Conservation (phyloP, 37 sponge, comb jelly and placozoan genomes). For the Cladorhizidae sp. region DNA sequence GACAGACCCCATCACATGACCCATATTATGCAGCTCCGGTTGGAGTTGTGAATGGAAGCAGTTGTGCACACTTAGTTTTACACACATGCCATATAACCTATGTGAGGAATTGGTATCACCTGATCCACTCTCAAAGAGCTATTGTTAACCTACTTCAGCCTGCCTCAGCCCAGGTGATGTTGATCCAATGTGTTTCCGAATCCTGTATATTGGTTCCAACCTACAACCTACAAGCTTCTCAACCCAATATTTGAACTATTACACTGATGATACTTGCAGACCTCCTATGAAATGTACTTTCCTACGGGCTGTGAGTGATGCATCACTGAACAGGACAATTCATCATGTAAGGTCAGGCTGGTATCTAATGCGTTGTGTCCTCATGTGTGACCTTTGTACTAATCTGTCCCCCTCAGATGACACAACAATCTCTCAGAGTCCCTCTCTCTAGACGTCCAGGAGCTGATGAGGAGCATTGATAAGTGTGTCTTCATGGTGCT, state of each 20-base stretch:
- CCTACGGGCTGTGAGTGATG: slow-evolving; percentile 71
- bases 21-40: too few species aligned
- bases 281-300: not conserved
- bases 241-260: too few species aligned
- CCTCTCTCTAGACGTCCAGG: slow-evolving; percentile 6
- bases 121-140: too few species aligned
- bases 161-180: not conserved
- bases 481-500: slow-evolving; percentile 72
- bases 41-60: too few species aligned
- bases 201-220: not conserved
- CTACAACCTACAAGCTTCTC: too few species aligned
- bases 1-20: too few species aligned
- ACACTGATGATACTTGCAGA: not conserved
- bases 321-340: slow-evolving; percentile 63
- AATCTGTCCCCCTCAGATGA: not conserved
- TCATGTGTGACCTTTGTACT: not conserved
- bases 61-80: too few species aligned
- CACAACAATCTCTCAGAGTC: slow-evolving; percentile 1
- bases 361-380: not conserved
- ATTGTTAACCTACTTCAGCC: too few species aligned
- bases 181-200: not conserved
- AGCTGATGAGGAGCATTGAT: slow-evolving; percentile 46
- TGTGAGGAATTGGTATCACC: too few species aligned
- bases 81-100: too few species aligned
- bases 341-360: slow-evolving; percentile 62